These are phyloP conservation scores for Okapia johnstoni DNA, from an alignment of 2,113 vertebrate species.

Conservation along the genomic window DNA sequence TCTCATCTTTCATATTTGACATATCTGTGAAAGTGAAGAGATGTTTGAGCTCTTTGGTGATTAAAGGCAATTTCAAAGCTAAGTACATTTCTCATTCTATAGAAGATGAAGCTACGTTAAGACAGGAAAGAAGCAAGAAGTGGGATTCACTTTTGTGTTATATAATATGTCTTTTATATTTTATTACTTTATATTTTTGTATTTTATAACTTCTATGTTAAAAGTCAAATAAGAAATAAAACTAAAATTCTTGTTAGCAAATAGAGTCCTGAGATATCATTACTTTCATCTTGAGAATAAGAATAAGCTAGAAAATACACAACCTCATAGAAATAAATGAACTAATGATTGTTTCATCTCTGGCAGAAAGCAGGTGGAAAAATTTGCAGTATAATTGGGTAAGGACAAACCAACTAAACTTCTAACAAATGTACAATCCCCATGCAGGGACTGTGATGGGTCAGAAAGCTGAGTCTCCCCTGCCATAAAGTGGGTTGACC, in stretches of 20 bases:
- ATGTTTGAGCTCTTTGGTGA: neutral
- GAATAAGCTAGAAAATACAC: neutral
- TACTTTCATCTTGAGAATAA: neutral
- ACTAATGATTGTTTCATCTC: neutral
- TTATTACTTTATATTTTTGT: neutral
- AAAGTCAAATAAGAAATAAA: neutral
- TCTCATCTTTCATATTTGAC: neutral
- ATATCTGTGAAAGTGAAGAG: neutral
- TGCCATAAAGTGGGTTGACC: neutral
- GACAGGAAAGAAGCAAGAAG: neutral
- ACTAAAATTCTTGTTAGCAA: neutral
- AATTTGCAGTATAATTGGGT: neutral
- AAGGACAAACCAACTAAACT: neutral
- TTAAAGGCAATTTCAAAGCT: neutral
- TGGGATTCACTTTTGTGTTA: neutral
- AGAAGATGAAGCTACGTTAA: neutral
- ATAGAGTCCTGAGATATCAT: neutral
- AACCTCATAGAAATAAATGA: neutral
- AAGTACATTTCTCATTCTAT: neutral
- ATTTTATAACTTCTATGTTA: neutral
- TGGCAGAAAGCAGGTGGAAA: neutral
- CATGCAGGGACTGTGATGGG: too few species aligned
- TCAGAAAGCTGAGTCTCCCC: neutral
- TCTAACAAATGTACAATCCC: neutral
- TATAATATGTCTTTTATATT: neutral